Base-by-base conservation (phyloP, 2,113 vertebrate species). In the Oophaga pumilio region DNA sequence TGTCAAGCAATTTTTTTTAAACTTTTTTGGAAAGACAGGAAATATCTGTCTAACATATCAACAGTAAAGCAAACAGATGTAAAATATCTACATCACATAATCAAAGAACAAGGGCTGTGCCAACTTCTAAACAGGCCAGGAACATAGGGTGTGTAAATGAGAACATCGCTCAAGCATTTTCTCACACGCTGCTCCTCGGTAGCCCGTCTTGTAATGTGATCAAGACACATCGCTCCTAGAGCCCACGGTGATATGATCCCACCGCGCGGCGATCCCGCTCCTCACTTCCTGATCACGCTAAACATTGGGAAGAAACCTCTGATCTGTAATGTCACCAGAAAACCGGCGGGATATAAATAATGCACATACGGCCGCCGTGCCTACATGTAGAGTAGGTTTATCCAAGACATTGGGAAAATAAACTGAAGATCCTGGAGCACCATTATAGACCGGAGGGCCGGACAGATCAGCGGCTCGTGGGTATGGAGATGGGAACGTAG, bases 111-210 rank as follows among this genome's bases (percentile, higher is more conserved):
- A 69, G 81, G 80, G 59, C 62, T 74, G 68, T 88, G 87, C 87
- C 87, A 88, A 83, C 80, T 88, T 88, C 81, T 76, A 88, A 84
- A 88, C 87, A 88, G 83, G 87, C 87, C 87, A 88, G 81, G 87
- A 84, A 84, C 87, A 84, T 76, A 88, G 87, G 87, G 87, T 88
- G 87, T 88, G 87, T 84, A 88, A 88, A 84, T 84, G 69, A 88
- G 81, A 76, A 82, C 87, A 88, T 62, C 22, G 57, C 71, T 83
- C 59, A 87, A 87, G 57, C 86, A 82, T 82, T 82, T 82, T 87
- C 86, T 87, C 86, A 82, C 82, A 84, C 68, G 69, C 24, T 81
- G 53, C 53, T 74, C 62, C 86, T 64, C 79, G 64, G 86, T 87
- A 87, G 86, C 86, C 68, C 76, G 86, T 82, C 79, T 62, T 87